Evolutionary conservation across 2,797 vertebrate species (phyloP), one percentile per base, ranked within the genome.

Genomic region (Crax fasciolata): DNA sequence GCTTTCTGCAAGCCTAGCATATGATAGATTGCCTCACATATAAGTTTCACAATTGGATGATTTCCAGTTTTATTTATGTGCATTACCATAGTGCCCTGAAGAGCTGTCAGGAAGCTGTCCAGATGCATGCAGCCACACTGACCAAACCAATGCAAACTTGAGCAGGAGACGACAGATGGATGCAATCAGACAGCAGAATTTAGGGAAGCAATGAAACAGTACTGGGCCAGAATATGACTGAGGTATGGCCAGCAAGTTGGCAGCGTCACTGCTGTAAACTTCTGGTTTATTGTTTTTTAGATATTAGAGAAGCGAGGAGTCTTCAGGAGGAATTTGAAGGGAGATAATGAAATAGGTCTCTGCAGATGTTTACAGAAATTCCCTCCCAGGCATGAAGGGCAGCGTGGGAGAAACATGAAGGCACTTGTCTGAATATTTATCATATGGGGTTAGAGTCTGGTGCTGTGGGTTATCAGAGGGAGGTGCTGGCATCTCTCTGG

Each of bases 361-460:
- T 91, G 79, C 84, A 95, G 82, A 94, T 93, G 75, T 94, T 96
- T 88, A 52, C 68, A 76, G 74, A 73, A 38, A 72, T 93, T 92
- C 65, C 79, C 84, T 93, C 75, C 58, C 91, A 95, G 82, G 92
- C 91, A 54, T 28, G 76, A 78, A 92, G 54, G 65, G 85, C 59
- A n/a, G 54, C 68, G 93, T 95, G 66, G 92, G 95, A 94, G 81
- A 89, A 93, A 91, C 58, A 55, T 32, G 81, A 90, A 89, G 72
- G 65, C 73, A 18, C 58, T 95, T 84, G 68, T 75, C 83, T 85
- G 89, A 97, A 74, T 94, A 89, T 96, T 94, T 93, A 91, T 94
- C 75, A 18, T 4, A 6, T 84, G 90, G 79, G 6, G 93, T 89
- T 73, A 58, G 89, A 83, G 65, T 58, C 84, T 85, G 68, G 48